Percentiles rank a stretch among this genome's conserved stretches.
Evolutionary conservation across 53 echinoderm and acorn worm genomes (phyloP).

Genomic region (Paelopatides confundens): DNA sequence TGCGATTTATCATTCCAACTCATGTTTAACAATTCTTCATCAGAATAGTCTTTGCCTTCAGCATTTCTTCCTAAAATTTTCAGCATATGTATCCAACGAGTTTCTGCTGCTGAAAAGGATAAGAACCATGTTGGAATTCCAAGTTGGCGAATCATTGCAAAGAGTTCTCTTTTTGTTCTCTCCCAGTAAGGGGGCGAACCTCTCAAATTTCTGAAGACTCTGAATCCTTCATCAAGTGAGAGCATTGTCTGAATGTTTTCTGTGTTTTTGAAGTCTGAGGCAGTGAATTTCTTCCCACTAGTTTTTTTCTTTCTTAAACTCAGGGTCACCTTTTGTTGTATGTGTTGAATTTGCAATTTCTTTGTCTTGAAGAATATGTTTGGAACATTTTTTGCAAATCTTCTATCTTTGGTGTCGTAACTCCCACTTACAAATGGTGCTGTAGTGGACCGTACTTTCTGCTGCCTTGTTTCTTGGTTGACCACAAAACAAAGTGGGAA

Average conservation of each 20-base stretch:
- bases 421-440: constrained; percentile 47
- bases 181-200: constrained; percentile 81
- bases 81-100: constrained; percentile 45
- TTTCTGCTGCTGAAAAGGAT: constrained; percentile 62
- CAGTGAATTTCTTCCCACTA: constrained; percentile 32
- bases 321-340: neutral
- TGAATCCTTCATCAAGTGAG: constrained; percentile 58
- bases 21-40: constrained; percentile 38
- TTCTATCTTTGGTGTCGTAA: constrained; percentile 38
- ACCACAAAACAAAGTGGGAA: constrained; percentile 53
- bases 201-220: constrained; percentile 50
- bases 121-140: constrained; percentile 68
- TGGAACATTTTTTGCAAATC: constrained; percentile 42
- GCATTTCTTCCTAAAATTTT: constrained; percentile 48
- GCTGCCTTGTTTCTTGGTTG: neutral
- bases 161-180: constrained; percentile 60
- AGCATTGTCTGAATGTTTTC: constrained; percentile 11
- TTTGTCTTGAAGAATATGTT: constrained; percentile 52
- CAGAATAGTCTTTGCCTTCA: constrained; percentile 26
- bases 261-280: neutral
- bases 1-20: constrained; percentile 44
- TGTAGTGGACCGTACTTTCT: constrained; percentile 37
- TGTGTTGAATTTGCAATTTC: constrained; percentile 46
- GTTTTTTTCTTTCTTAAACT: constrained; percentile 47
- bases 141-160: constrained; percentile 72